Base-by-base conservation (phyloP, 1,140 invertebrate species). In the Ladona fulva region DNA sequence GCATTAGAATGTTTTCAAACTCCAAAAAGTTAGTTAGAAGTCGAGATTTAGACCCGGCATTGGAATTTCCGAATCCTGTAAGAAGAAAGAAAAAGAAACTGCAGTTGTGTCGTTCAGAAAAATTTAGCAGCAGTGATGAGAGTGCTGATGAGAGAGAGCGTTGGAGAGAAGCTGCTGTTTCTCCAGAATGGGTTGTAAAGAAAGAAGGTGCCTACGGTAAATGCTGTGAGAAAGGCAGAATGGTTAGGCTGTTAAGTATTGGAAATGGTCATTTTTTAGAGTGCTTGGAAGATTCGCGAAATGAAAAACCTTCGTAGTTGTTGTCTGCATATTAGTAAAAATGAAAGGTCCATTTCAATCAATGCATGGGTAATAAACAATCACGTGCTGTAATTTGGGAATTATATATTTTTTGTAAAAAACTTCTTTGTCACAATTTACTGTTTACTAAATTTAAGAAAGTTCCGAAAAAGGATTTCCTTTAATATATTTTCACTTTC, bases 401-500 rank as follows among this genome's bases (percentile, higher is more conserved):
- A n/a, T 37, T 37, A 5, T 37, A 37, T 37, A 5, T 37, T 37
- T 37, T 37, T 8, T 37, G 8, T 37, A 37, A 37, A 37, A 37
- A 5, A 37, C 1, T 37, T 5, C 8, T 37, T 37, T 37, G 8
- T 37, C 29, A 37, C 29, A 37, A n/a, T 37, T 37, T 8, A 37
- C n/a, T n/a, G n/a, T n/a, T n/a, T n/a, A n/a, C n/a, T n/a, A n/a
- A n/a, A n/a, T n/a, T n/a, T n/a, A n/a, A n/a, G n/a, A n/a, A 5
- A 66, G 16, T 66, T 52, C n/a, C 52, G 44, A 52, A 66, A 66
- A 66, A 6, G n/a, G 5, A 66, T 3, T 66, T 3, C 12, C 3
- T 12, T 66, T 66, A 66, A 76, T 80, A 80, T 3, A 80, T 78
- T 73, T 78, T 80, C 0, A 78, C 76, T 66, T 80, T 80, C 8